Base-by-base conservation (phyloP, 2,113 vertebrate genomes). In the Callaeas wilsoni region DNA sequence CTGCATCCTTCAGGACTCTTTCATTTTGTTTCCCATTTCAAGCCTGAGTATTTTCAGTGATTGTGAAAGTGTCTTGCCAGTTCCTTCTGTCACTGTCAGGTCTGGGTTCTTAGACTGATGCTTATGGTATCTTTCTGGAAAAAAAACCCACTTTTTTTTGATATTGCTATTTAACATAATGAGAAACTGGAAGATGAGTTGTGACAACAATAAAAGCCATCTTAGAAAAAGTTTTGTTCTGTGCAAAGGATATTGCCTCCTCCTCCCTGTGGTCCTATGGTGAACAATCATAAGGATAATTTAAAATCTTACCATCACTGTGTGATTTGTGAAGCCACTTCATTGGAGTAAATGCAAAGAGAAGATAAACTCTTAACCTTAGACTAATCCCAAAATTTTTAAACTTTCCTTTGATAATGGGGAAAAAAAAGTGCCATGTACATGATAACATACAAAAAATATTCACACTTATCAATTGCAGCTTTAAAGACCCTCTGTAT, bases 301-400 rank as follows among this genome's bases (percentile, higher is more conserved):
- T 96, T 96, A 88, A 84, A 96, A 90, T 95, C 92, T 95, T 89
- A 32, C 81, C 85, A 95, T 97, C 93, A 92, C 69, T 65, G 56
- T 73, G 87, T 21, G 22, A 80, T 94, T 97, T 96, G 82, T 97
- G 80, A 94, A 94, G 33, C 41, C 70, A 55, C 81, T 96, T 96
- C 42, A 8, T 89, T 95, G 94, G 90, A 96, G 33, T 74, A 92
- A 79, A 76, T 85, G 78, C 74, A 97, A 94, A 93, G 71, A 86
- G 74, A 96, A 95, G 63, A 86, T 85, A 82, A 47, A 60, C 5
- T 5, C 69, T 94, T 96, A 95, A 87, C 88, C 81, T 96, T 84
- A 95, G 94, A 96, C 83, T 95, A 93, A 94, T 93, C 20, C 6
- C 67, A 22, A 95, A 90, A 89, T 60, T 91, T 76, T 91, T 94